These are phyloP conservation scores for Eumeta japonica DNA, from an alignment of 1,140 invertebrate genomes.

Conservation along the genomic window DNA sequence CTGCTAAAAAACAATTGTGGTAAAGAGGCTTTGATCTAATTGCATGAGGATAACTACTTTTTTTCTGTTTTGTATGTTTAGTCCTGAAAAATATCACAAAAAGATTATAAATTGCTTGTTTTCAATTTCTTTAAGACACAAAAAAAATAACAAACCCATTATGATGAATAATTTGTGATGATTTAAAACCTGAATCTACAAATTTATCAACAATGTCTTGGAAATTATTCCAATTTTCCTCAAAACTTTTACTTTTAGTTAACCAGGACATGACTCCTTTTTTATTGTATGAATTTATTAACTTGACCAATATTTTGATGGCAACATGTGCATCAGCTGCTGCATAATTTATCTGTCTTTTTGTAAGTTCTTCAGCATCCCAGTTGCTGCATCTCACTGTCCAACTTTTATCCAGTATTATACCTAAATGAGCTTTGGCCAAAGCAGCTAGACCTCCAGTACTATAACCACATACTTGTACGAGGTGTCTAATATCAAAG, in stretches of 20 bases:
- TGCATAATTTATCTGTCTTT: slow-evolving; percentile 69
- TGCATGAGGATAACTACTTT: slow-evolving; percentile 18
- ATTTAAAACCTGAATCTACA: neutral
- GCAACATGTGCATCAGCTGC: slow-evolving; percentile 71
- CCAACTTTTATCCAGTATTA: slow-evolving; percentile 67
- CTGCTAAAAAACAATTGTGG: slow-evolving; percentile 76
- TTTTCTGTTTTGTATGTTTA: neutral
- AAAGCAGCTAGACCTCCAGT: slow-evolving; percentile 62
- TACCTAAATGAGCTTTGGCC: slow-evolving; percentile 56
- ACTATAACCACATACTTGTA: slow-evolving; percentile 46
- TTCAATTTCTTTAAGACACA: neutral
- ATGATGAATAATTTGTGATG: neutral
- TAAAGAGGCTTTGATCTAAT: slow-evolving; percentile 70
- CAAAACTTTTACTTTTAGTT: slow-evolving; percentile 10
- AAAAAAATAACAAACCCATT: neutral
- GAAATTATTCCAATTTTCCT: no score
- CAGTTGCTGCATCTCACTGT: slow-evolving; percentile 71
- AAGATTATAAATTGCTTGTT: neutral
- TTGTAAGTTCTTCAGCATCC: slow-evolving; percentile 64
- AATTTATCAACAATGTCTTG: neutral
- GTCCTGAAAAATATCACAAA: neutral
- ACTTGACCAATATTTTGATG: slow-evolving; percentile 64
- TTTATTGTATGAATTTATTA: slow-evolving; percentile 20
- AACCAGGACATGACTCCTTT: slow-evolving; percentile 3
- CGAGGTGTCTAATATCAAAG: slow-evolving; percentile 71